Conservation (phyloP, 2,113 vertebrate species). For the Microcebus griseorufus region DNA sequence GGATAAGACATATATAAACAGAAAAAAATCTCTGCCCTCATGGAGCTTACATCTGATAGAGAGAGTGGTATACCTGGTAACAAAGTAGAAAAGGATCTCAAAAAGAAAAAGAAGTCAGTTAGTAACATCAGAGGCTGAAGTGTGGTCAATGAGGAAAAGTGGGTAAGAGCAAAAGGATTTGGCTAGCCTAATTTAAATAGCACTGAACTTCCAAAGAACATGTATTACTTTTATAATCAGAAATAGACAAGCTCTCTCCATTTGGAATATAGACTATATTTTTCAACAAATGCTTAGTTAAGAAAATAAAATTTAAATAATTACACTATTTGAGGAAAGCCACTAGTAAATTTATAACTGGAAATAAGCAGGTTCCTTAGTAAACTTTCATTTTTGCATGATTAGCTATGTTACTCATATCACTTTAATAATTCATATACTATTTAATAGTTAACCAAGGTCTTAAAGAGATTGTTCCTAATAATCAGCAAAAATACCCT, state of each 20-base stretch:
- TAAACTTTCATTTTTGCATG: not conserved
- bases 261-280: not conserved
- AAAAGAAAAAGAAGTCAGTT: not conserved
- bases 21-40: not conserved
- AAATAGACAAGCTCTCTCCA: not conserved
- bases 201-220: not conserved
- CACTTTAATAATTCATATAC: not conserved
- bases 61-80: not conserved
- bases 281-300: constrained; percentile 16
- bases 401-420: not conserved
- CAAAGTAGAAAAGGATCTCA: not conserved
- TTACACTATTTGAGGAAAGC: not conserved
- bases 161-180: not conserved
- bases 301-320: constrained; percentile 1
- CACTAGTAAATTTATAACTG: not conserved
- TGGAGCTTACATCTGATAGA: not conserved
- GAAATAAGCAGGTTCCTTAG: not conserved
- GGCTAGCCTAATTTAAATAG: not conserved
- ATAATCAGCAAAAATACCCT: not conserved
- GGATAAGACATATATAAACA: not conserved
- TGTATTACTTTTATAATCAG: not conserved
- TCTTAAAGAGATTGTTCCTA: not conserved
- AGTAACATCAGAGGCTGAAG: not conserved
- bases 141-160: not conserved
- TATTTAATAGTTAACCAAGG: not conserved